A percentile compares a stretch with the other conserved stretches of the same genome.
These are phyloP conservation scores for Chloroceryle amazona DNA, from an alignment of 2,797 vertebrate genomes.

Conservation along the genomic window DNA sequence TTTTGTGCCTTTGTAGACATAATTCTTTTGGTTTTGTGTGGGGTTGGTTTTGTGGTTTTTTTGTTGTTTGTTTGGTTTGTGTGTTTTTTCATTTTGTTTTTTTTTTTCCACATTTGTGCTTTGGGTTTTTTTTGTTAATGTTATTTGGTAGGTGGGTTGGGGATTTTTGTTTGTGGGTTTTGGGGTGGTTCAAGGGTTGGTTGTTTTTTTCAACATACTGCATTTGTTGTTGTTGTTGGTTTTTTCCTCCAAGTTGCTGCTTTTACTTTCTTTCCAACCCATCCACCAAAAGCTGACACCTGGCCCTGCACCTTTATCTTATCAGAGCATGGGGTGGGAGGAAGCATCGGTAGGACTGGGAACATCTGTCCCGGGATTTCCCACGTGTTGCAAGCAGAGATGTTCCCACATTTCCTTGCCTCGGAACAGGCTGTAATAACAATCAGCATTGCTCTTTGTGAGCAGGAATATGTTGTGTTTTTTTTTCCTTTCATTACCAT, in stretches of 20 bases:
- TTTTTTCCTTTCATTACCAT: conserved; percentile 43
- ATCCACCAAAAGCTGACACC: not conserved
- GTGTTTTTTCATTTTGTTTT: no score
- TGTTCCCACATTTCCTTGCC: not conserved
- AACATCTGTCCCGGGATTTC: not conserved
- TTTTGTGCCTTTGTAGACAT: not conserved
- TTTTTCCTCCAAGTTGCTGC: not conserved
- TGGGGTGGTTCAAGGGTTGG: not conserved
- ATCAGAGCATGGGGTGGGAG: not conserved
- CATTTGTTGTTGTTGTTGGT: not conserved
- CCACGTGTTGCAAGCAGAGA: not conserved
- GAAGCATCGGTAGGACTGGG: not conserved
- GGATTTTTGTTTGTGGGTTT: fast-evolving
- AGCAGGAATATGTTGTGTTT: conserved; percentile 24
- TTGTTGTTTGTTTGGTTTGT: not conserved
- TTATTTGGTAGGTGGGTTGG: not conserved
- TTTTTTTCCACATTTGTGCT: no score
- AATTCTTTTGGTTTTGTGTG: not conserved
- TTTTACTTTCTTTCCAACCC: not conserved
- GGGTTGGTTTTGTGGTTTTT: no score
- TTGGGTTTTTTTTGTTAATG: not conserved
- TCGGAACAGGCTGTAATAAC: not conserved
- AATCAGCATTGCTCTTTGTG: not conserved
- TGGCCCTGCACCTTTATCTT: not conserved
- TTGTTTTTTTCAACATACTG: not conserved